Percentiles rank a stretch among this genome's conserved stretches.
Evolutionary conservation across 2,113 vertebrate genomes (phyloP).

Genomic region (Ceyx margarethae): DNA sequence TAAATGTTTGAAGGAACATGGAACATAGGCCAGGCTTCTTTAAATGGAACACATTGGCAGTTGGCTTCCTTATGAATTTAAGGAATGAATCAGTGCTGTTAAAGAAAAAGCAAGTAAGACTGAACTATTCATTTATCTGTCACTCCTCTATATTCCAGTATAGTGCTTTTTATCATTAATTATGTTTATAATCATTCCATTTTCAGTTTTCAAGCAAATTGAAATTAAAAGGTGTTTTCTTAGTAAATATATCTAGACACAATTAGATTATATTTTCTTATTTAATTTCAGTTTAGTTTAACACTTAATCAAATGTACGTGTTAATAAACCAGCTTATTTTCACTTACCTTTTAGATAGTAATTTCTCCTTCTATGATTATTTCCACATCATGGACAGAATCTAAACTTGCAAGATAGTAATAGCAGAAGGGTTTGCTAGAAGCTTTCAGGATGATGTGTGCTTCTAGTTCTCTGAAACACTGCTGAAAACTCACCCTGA

Average conservation of each 20-base stretch:
- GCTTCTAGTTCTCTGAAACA: background rate
- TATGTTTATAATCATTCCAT: background rate
- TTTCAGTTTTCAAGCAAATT: background rate
- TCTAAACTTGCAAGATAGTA: background rate
- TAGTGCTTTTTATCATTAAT: background rate
- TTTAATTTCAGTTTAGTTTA: background rate
- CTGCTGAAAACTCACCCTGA: background rate
- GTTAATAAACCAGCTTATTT: background rate
- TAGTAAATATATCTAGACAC: background rate
- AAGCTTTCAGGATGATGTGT: background rate
- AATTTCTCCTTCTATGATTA: background rate
- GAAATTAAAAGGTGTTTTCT: background rate
- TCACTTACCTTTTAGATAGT: background rate
- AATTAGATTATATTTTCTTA: background rate
- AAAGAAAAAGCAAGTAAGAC: background rate
- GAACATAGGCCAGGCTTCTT: background rate
- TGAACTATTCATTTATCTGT: background rate
- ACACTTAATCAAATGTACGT: background rate
- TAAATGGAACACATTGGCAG: background rate
- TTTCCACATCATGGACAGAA: background rate
- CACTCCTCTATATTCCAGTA: background rate
- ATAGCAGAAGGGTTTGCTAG: background rate
- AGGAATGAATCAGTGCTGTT: constrained; percentile 3
- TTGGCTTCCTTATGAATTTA: constrained; percentile 14
- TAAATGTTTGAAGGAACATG: constrained; percentile 14